These are phyloP conservation scores for Eretmochelys imbricata DNA, from an alignment of 2,113 vertebrate species.

Conservation along the genomic window DNA sequence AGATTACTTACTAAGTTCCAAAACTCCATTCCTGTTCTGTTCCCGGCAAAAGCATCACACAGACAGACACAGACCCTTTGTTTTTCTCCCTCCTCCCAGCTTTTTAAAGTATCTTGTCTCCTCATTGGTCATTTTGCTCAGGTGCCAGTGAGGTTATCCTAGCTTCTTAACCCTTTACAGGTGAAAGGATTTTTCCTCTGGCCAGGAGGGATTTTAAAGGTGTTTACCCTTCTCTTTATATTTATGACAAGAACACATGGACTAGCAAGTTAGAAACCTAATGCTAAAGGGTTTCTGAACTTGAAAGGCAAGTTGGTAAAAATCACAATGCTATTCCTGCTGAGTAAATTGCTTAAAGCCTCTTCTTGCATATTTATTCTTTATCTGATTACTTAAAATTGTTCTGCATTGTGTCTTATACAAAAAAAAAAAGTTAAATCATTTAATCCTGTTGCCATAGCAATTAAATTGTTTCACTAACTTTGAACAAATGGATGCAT, in stretches of 20 bases:
- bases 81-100: too few species aligned
- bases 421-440: neutral
- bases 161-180: too few species aligned
- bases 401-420: neutral
- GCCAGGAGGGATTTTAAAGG: too few species aligned
- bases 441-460: neutral
- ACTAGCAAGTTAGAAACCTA: neutral
- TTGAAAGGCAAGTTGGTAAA: neutral
- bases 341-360: neutral
- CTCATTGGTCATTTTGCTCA: too few species aligned
- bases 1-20: too few species aligned
- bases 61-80: too few species aligned
- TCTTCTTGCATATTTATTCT: constrained; percentile 21
- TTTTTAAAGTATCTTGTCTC: too few species aligned
- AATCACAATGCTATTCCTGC: neutral
- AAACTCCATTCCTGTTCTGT: too few species aligned
- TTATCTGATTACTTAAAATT: constrained; percentile 46
- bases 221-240: too few species aligned
- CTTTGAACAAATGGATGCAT: neutral
- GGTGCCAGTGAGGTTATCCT: too few species aligned
- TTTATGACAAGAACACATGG: neutral
- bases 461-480: constrained; percentile 10
- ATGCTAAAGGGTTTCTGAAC: neutral
- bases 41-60: too few species aligned
- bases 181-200: too few species aligned